These are phyloP conservation scores for Corythornis madagascariensis DNA, from an alignment of 2,113 vertebrate genomes.

Conservation along the genomic window DNA sequence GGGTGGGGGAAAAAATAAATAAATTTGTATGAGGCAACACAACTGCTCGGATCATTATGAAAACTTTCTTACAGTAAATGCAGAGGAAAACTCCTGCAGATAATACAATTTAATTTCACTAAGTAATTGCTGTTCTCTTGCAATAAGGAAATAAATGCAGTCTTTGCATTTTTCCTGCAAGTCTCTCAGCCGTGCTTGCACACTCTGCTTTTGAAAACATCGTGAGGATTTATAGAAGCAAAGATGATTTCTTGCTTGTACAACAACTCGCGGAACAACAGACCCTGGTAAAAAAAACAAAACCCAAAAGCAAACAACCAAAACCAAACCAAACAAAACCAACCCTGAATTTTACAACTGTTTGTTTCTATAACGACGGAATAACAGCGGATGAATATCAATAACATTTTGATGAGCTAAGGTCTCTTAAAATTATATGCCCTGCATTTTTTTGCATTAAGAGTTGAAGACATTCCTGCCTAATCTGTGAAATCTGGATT, in stretches of 20 bases:
- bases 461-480: not conserved
- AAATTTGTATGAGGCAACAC: not conserved
- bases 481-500: not conserved
- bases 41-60: not conserved
- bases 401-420: not conserved
- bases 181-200: rapidly evolving
- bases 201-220: not conserved
- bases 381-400: rapidly evolving
- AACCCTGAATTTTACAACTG: not conserved
- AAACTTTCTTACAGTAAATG: not conserved
- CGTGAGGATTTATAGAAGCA: not conserved
- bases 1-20: not conserved
- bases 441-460: not conserved
- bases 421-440: not conserved
- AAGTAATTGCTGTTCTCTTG: not conserved
- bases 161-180: not conserved
- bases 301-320: too few species aligned
- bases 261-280: not conserved
- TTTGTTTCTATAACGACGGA: not conserved
- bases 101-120: not conserved
- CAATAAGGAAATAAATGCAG: rapidly evolving
- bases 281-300: not conserved
- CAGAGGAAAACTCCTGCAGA: not conserved
- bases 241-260: not conserved
- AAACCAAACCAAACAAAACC: not conserved